A percentile compares a stretch with the other conserved stretches of the same genome.
These are phyloP conservation scores for Anolis apletophallus DNA, from an alignment of 2,797 vertebrate genomes.

Conservation along the genomic window DNA sequence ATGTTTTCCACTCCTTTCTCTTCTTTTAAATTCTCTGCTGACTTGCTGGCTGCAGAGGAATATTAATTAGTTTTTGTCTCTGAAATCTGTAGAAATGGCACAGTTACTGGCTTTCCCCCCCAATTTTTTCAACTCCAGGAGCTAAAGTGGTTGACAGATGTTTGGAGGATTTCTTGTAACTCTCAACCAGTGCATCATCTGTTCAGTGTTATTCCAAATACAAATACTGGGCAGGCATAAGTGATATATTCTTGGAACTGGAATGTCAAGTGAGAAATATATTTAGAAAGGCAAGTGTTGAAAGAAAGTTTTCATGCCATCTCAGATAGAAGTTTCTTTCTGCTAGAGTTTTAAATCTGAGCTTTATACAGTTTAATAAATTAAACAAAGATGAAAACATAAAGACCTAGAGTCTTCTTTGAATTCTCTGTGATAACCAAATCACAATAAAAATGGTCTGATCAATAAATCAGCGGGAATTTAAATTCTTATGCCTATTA, in stretches of 20 bases:
- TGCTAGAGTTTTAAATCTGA: neutral
- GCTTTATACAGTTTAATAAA: slow-evolving; percentile 2
- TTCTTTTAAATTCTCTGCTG: neutral
- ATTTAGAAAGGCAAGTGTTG: slow-evolving; percentile 62
- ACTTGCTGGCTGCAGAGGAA: slow-evolving; percentile 30
- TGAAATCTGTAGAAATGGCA: neutral
- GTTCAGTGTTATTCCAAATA: slow-evolving; percentile 64
- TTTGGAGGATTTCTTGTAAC: slow-evolving; percentile 61
- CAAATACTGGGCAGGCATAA: slow-evolving; percentile 63
- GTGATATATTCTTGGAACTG: slow-evolving; percentile 53
- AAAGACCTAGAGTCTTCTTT: neutral
- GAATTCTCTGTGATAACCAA: neutral
- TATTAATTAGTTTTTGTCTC: slow-evolving; percentile 22
- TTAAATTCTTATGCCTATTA: neutral
- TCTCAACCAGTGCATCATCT: slow-evolving; percentile 50
- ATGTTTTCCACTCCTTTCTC: neutral
- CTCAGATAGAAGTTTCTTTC: slow-evolving; percentile 50
- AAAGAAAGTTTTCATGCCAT: slow-evolving; percentile 43
- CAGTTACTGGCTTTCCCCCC: slow-evolving; percentile 14
- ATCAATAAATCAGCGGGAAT: neutral
- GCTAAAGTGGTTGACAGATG: slow-evolving; percentile 52
- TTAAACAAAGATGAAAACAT: neutral
- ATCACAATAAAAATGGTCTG: neutral
- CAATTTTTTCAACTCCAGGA: neutral
- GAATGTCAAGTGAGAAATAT: slow-evolving; percentile 67